A percentile compares a stretch with the other conserved stretches of the same genome.
phyloP scores from a whole-genome alignment of 2,888 invertebrate genomes.

The Cerceris rybyensis region DNA sequence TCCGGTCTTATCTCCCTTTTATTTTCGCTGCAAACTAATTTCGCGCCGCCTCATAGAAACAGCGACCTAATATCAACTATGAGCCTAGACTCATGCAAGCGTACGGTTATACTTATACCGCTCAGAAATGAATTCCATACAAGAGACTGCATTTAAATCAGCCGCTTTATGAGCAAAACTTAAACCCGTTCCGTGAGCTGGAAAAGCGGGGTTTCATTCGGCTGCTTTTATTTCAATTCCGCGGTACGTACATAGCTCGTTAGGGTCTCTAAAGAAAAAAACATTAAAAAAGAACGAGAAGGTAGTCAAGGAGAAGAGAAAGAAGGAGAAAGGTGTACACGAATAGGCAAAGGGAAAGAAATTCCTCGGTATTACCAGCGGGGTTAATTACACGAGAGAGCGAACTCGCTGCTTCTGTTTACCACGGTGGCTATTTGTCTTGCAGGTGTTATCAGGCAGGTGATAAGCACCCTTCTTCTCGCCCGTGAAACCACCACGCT shows the following conservation, averaged over 20 bases:
- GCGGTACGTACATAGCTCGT: slow-evolving; percentile 42
- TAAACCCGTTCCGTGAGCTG: neutral
- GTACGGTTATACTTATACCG: slow-evolving; percentile 15
- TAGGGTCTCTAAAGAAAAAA: slow-evolving; percentile 34
- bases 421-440: slow-evolving; percentile 51
- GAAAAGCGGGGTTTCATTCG: slow-evolving; percentile 27
- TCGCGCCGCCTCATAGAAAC: slow-evolving; percentile 17
- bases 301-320: neutral
- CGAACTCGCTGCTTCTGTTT: slow-evolving; percentile 38
- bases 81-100: slow-evolving; percentile 5
- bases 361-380: slow-evolving; percentile 30
- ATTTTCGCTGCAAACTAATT: slow-evolving; percentile 33
- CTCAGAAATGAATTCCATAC: slow-evolving; percentile 36
- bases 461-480: slow-evolving; percentile 67
- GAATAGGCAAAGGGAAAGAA: slow-evolving; percentile 23
- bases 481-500: slow-evolving; percentile 43
- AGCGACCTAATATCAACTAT: slow-evolving; percentile 13
- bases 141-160: slow-evolving; percentile 37
- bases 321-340: neutral
- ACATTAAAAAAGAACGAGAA: slow-evolving; percentile 16
- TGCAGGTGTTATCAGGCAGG: slow-evolving; percentile 61
- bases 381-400: slow-evolving; percentile 51
- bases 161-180: slow-evolving; percentile 33
- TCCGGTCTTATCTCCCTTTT: slow-evolving; percentile 18
- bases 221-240: slow-evolving; percentile 50